Base-by-base conservation (phyloP, 2,797 vertebrate genomes). In the Tenualosa ilisha region DNA sequence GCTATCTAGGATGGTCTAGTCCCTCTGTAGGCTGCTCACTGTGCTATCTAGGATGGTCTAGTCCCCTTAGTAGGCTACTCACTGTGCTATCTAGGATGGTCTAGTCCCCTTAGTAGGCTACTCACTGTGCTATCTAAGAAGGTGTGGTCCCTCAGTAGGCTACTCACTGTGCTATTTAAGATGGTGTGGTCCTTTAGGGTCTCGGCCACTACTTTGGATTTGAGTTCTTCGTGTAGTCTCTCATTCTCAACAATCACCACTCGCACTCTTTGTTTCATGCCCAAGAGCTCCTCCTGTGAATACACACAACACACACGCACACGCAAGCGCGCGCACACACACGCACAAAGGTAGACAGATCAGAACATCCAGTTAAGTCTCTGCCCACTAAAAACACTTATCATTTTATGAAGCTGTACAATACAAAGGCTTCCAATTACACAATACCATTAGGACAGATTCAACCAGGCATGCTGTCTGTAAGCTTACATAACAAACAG, bases 161-260 rank as follows among this genome's bases (percentile, higher is more conserved):
- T 56, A 72, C 68, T 72, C 68, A 72, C 68, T 40, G 54, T 56
- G 54, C 54, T 56, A 5, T 51, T 6, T 51, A 88, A 88, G 72
- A 96, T 89, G 0, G 93, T 96, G 89, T 96, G 94, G 75, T 96
- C 95, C 91, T 92, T 96, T 86, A 95, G 86, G 0, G 88, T 93
- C 31, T 93, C 92, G 50, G 97, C 95, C 1, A 84, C 85, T 85
- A 92, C 89, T 91, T 93, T 93, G 84, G 92, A 94, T 93, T 96
- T 97, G 83, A 97, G 87, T 22, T 96, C 93, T 82, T 94, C 90
- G 2, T 95, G 95, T 68, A 99, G 95, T 17, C 95, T 97, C 88
- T 97, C 96, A 83, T 98, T 99, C 93, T 98, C 97, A 90, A 97
- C 90, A 82, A 97, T 93, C 91, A 97, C 94, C 81, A 96, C 94